Base-by-base conservation (phyloP, 2,797 vertebrate species). In the Erithacus rubecula region DNA sequence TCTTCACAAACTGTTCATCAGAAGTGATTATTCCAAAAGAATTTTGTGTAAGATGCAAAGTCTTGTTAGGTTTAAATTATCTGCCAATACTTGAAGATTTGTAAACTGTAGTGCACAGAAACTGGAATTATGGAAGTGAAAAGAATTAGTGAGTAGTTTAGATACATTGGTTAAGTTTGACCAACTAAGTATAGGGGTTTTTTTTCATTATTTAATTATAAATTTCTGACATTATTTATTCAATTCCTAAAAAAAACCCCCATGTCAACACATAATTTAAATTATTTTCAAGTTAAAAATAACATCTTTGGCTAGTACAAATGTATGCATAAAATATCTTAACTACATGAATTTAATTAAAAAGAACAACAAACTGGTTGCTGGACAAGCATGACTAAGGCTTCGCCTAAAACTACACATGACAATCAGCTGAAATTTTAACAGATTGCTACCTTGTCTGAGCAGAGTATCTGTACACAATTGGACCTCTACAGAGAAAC, bases 141-240 rank as follows among this genome's bases (percentile, higher is more conserved):
- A 56, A 39, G 3, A 27, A 69, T 74, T 17, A 47, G 15, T 70
- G 49, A 18, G 8, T 83, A 63, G 15, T 70, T 87, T 55, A 63
- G 72, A 68, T 29, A 72, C 30, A 41, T 34, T 41, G 10, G 3
- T 29, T 59, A 78, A 43, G 51, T 84, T 39, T 94, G 16, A 51
- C 37, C 9, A 64, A 29, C 29, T 65, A 64, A 79, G 7, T 23
- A 24, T 22, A 63, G 15, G 1, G 5, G 0, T 0, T 39, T 81
- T 32, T 77, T 39, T 24, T 6, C 15, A 44, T n/a, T 52, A 74
- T 34, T 59, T 43, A 36, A 34, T 36, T 75, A 29, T 29, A 75
- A 19, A 29, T 37, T 49, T 74, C 34, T 80, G 41, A 69, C 7
- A 65, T 70, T 39, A 30, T 58, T 84, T 58, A 26, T 3, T 0